These are phyloP conservation scores for Clarias macrocephalus DNA, from an alignment of 2,113 vertebrate genomes.

Conservation along the genomic window DNA sequence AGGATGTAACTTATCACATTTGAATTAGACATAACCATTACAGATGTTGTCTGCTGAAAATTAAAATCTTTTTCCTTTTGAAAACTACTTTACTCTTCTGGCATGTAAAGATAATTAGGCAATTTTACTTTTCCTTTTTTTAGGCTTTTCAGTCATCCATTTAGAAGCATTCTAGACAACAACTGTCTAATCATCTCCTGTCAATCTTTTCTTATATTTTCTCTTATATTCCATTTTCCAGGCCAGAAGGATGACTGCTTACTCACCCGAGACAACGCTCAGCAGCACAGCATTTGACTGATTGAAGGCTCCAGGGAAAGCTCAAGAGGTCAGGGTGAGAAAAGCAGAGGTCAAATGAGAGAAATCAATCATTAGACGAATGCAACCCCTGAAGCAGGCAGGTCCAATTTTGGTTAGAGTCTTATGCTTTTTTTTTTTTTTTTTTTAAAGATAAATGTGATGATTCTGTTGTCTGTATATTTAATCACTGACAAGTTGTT, in stretches of 20 bases:
- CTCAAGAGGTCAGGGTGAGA: neutral
- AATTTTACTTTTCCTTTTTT: neutral
- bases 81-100: neutral
- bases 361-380: neutral
- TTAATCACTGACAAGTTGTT: neutral
- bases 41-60: neutral
- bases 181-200: neutral
- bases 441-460: neutral
- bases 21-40: neutral
- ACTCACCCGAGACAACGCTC: slow-evolving; percentile 26
- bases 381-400: neutral
- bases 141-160: neutral
- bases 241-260: slow-evolving; percentile 28
- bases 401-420: neutral
- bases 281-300: slow-evolving; percentile 25
- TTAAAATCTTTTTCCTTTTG: neutral
- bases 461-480: too few relatives aligned
- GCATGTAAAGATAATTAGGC: neutral
- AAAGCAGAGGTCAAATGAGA: neutral
- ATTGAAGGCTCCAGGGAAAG: slow-evolving; percentile 13
- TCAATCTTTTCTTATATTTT: neutral
- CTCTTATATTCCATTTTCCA: slow-evolving; percentile 8
- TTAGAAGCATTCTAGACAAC: neutral
- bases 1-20: neutral
- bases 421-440: neutral